phyloP scores from a whole-genome alignment of 2,797 vertebrate species.

The Nasua narica region DNA sequence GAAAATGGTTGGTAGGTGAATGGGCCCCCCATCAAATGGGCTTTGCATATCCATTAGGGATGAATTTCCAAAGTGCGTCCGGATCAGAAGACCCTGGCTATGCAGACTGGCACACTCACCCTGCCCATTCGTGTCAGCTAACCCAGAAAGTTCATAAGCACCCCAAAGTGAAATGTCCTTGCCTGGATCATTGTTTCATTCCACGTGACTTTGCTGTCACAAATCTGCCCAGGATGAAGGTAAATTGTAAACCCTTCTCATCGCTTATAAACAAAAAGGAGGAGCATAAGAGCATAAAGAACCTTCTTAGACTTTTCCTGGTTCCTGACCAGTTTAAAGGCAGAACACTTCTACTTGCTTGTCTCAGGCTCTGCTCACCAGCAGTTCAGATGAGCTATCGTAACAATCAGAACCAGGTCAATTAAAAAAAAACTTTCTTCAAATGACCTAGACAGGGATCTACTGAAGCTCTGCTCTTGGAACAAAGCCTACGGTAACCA shows the following conservation, averaged over 20 bases:
- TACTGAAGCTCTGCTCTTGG: not conserved
- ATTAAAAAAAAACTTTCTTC: constrained; percentile 10
- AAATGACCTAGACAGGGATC: not conserved
- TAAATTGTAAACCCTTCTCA: not conserved
- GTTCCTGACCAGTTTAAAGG: not conserved
- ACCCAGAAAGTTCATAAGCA: not conserved
- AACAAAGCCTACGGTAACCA: constrained; percentile 12
- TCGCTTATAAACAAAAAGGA: constrained; percentile 27
- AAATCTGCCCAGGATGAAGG: not conserved
- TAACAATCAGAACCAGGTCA: not conserved
- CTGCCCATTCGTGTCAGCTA: not conserved
- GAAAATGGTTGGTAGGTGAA: not conserved
- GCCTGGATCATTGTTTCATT: not conserved
- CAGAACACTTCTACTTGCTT: constrained; percentile 4
- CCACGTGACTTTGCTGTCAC: not conserved
- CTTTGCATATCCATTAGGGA: not conserved
- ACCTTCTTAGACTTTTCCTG: not conserved
- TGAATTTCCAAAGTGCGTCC: not conserved
- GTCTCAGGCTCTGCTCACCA: not conserved
- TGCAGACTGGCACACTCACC: not conserved
- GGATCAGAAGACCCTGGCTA: not conserved
- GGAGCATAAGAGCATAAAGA: not conserved
- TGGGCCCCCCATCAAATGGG: not conserved
- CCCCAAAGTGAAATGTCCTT: constrained; percentile 1
- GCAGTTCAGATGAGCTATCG: not conserved